These are phyloP conservation scores for Folsomia candida DNA, from an alignment of 2,888 invertebrate species.

Conservation along the genomic window DNA sequence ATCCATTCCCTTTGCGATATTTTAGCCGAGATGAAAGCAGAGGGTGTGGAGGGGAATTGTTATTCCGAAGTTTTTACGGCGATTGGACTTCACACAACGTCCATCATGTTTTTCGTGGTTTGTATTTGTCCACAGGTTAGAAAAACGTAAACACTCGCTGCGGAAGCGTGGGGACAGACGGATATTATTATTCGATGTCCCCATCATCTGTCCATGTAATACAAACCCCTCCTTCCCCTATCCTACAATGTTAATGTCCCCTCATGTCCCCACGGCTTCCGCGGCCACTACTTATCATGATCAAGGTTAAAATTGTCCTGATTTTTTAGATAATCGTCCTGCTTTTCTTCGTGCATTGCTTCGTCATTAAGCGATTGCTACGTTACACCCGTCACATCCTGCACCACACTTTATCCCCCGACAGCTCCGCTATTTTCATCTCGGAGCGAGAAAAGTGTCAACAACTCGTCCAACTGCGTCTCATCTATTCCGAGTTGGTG, in stretches of 20 bases:
- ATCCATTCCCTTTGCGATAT: not conserved
- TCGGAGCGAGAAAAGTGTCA: not conserved
- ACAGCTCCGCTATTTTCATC: not conserved
- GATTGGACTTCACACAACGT: not conserved
- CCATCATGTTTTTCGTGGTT: not conserved
- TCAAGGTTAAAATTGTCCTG: not conserved
- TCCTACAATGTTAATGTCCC: too few species aligned
- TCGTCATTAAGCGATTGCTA: not conserved
- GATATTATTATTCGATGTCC: too few species aligned
- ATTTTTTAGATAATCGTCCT: not conserved
- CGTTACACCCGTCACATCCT: not conserved
- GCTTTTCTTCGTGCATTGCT: not conserved
- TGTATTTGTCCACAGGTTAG: not conserved
- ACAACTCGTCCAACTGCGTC: not conserved
- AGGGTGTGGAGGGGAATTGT: too few species aligned
- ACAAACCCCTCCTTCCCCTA: too few species aligned
- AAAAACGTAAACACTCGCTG: too few species aligned
- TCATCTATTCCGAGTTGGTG: not conserved
- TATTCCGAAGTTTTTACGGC: not conserved
- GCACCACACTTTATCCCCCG: not conserved
- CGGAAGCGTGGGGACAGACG: too few species aligned
- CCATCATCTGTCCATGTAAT: too few species aligned
- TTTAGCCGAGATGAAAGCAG: not conserved
- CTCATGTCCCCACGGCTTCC: too few species aligned
- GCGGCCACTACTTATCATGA: too few species aligned